Conservation (phyloP, 2,113 vertebrate species). For the Myrmecobius fasciatus region DNA sequence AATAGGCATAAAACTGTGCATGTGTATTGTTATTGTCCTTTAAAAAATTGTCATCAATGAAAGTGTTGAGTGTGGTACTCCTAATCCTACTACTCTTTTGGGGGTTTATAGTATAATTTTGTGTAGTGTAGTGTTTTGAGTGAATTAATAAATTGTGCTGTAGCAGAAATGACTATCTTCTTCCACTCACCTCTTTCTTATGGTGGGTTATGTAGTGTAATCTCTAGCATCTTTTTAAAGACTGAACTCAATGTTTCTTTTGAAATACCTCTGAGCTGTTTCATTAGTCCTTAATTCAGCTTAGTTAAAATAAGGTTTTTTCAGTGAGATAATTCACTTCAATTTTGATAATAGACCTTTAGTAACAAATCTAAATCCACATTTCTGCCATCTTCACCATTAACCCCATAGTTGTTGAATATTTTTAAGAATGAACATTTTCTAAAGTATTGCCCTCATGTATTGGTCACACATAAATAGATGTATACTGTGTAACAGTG, state of each 20-base stretch:
- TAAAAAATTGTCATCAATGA: neutral
- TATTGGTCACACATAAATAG: neutral
- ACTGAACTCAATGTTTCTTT: neutral
- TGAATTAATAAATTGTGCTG: neutral
- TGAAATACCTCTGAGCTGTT: neutral
- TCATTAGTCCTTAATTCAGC: neutral
- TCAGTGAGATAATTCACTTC: neutral
- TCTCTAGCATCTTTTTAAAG: neutral
- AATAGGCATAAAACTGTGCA: neutral
- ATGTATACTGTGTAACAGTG: neutral
- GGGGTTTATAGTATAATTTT: neutral
- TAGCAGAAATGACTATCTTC: neutral
- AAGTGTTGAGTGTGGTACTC: neutral
- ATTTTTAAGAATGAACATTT: neutral
- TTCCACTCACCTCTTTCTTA: neutral
- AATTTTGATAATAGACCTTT: neutral
- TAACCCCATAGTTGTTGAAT: neutral
- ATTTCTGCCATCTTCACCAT: neutral
- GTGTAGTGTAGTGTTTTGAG: neutral
- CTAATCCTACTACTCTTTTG: neutral
- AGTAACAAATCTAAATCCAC: neutral
- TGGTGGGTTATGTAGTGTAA: neutral
- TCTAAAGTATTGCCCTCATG: neutral
- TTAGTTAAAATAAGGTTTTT: neutral
- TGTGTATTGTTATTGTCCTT: neutral